These are phyloP conservation scores for Myotis pilosus DNA, from an alignment of 2,797 vertebrate species.

Conservation along the genomic window DNA sequence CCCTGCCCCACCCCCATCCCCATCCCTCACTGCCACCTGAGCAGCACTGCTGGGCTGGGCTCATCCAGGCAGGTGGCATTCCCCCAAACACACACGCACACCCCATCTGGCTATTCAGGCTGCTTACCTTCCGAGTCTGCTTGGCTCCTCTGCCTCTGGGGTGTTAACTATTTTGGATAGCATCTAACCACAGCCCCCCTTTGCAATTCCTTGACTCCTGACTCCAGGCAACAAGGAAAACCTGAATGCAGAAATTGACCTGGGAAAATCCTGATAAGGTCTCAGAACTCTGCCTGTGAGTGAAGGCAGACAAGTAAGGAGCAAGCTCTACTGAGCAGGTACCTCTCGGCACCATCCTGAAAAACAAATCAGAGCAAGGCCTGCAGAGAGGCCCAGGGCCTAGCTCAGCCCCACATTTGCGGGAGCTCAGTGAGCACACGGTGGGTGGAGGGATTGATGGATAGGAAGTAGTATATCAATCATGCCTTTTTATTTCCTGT, in stretches of 20 bases:
- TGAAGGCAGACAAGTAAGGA: background rate
- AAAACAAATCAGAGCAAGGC: background rate
- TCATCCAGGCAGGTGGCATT: background rate
- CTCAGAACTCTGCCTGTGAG: background rate
- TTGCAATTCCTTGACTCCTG: background rate
- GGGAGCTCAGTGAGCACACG: background rate
- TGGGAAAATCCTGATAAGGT: background rate
- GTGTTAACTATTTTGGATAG: background rate
- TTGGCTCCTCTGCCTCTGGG: background rate
- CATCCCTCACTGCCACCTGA: rapidly evolving
- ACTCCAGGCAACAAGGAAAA: background rate
- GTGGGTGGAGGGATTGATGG: background rate
- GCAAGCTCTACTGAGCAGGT: background rate
- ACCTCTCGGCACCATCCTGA: background rate
- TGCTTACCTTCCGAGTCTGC: background rate
- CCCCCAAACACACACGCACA: background rate
- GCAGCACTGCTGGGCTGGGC: background rate
- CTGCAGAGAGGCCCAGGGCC: background rate
- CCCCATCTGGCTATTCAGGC: background rate
- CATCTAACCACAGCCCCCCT: background rate
- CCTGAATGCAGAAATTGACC: background rate
- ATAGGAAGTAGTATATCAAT: background rate
- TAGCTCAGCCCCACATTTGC: background rate
- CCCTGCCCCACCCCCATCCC: background rate
- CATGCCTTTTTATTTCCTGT: background rate